Evolutionary conservation across 2,797 vertebrate species (phyloP), one percentile per base, ranked within the genome.

Genomic region (Philypnodon macrostomus): DNA sequence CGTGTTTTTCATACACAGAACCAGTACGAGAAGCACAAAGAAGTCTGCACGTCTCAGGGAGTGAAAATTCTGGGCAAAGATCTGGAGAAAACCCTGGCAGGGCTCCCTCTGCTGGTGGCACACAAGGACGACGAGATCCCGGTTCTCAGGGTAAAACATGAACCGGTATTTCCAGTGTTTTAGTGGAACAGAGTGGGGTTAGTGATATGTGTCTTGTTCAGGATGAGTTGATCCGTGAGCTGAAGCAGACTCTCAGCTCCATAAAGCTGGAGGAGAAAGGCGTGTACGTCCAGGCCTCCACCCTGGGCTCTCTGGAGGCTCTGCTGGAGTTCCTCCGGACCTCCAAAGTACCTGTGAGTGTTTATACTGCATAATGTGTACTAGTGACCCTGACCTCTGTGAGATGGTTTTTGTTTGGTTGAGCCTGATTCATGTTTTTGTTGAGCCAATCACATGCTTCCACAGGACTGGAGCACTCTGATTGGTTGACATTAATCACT

Each of bases 221-320:
- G 96, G 96, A 99, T 32, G 96, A 99, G 35, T 77, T 98, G 58
- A 86, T 95, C 31, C 91, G 94, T 1, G 96, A 99, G 75, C 85
- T 98, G 67, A 98, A 96, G 64, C 96, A 98, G 87, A 99, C 96
- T 0, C 80, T 98, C 59, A 98, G 89, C 75, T 92, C 91, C 53
- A 97, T 99, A 81, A 99, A 97, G 41, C 86, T 98, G 75, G 96
- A 98, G 87, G 96, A 99, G 75, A 98, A 98, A 39, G 96, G 96
- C 0, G 96, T 99, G 18, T 99, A 99, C 26, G 96, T 99, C 12
- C 96, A 98, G 82, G 95, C 96, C 1, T 99, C 96, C 13, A 98
- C 96, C 0, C 80, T 98, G 60, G 96, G 96, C 2, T 98, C 95
- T 6, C 88, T 99, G 74, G 96, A 99, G 83, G 96, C 96, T 26